A percentile compares a stretch with the other conserved stretches of the same genome.
Conservation (phyloP, 2,113 vertebrate species). For the Gymnogyps californianus region DNA sequence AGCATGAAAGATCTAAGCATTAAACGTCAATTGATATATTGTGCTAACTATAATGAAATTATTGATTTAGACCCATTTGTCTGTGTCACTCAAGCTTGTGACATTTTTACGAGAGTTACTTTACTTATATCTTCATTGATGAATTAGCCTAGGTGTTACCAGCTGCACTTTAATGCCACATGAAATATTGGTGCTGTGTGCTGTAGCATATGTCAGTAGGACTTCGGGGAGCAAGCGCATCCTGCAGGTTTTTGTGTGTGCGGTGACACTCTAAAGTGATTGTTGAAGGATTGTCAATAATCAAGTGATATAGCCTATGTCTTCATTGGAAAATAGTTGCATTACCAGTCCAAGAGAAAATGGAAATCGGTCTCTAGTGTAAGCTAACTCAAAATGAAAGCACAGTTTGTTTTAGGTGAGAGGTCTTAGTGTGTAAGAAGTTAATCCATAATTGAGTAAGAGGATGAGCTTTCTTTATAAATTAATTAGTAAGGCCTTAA, state of each 20-base stretch:
- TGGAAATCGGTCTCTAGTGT: neutral
- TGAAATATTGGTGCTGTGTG: neutral
- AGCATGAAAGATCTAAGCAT: neutral
- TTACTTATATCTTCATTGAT: neutral
- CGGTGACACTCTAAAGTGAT: neutral
- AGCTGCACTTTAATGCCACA: neutral
- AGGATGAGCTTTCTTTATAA: neutral
- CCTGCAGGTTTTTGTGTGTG: neutral
- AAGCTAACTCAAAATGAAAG: neutral
- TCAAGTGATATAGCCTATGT: neutral
- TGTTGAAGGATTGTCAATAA: neutral
- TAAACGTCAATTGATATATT: neutral
- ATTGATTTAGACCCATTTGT: neutral
- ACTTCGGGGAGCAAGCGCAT: neutral
- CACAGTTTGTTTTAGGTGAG: neutral
- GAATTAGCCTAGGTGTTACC: neutral
- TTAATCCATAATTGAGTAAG: neutral
- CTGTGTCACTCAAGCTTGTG: neutral
- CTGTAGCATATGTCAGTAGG: neutral
- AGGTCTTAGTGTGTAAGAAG: neutral
- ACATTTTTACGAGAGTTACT: neutral
- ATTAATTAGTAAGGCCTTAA: neutral
- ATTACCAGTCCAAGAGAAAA: neutral
- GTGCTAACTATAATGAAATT: neutral
- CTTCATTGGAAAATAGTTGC: neutral